A percentile compares a stretch with the other conserved stretches of the same genome.
phyloP scores from a whole-genome alignment of 2,113 vertebrate genomes.

The Kryptolebias marmoratus region DNA sequence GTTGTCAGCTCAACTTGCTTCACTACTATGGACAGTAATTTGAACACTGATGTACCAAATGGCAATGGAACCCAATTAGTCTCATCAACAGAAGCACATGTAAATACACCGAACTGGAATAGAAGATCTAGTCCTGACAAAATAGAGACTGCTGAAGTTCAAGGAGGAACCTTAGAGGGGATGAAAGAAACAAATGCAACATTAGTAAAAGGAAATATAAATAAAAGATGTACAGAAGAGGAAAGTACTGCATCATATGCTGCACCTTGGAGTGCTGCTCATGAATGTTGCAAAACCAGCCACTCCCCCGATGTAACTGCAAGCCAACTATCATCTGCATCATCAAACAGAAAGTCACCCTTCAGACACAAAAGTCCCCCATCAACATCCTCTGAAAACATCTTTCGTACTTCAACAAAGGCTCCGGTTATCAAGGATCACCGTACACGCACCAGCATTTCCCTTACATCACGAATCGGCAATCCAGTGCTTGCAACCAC shows the following conservation, averaged over 20 bases:
- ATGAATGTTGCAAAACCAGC: conserved; percentile 3
- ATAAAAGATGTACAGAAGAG: too few species aligned
- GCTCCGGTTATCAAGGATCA: neutral
- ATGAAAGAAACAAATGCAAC: neutral
- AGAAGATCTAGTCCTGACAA: neutral
- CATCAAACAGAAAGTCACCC: neutral
- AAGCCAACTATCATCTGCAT: neutral
- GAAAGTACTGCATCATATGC: neutral
- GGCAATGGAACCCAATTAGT: too few species aligned
- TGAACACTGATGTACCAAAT: neutral
- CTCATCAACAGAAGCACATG: neutral
- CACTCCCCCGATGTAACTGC: neutral
- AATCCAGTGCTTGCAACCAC: neutral
- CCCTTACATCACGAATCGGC: neutral
- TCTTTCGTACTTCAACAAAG: neutral
- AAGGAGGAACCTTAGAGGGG: neutral
- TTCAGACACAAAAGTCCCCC: neutral
- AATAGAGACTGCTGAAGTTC: neutral
- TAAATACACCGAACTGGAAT: neutral
- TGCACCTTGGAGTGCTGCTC: neutral
- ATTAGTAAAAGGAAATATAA: neutral
- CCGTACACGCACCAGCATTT: conserved; percentile 10
- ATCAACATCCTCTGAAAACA: neutral
- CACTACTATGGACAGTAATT: neutral
- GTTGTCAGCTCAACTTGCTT: neutral